Conservation (phyloP, 2,113 vertebrate genomes). For the Electrona antarctica region DNA sequence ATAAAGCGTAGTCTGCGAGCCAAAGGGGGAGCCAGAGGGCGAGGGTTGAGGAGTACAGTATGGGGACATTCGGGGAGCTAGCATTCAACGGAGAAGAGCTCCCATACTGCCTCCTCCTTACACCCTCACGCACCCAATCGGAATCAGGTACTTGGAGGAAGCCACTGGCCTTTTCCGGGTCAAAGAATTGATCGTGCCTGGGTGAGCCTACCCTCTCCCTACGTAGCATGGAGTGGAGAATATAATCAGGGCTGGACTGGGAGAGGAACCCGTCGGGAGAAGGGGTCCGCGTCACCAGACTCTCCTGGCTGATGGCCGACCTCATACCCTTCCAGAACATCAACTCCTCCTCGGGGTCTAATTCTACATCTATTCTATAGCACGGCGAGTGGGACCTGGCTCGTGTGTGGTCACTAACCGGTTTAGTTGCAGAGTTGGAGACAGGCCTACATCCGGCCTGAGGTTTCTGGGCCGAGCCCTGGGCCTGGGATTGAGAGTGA, state of each 20-base stretch:
- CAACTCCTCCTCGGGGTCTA: slow-evolving; percentile 19
- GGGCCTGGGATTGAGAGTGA: slow-evolving; percentile 5
- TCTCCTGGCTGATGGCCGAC: slow-evolving; percentile 17
- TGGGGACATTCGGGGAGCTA: background rate
- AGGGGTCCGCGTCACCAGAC: background rate
- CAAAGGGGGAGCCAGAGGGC: slow-evolving; percentile 30
- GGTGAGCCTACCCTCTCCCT: slow-evolving; percentile 22
- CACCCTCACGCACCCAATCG: no score
- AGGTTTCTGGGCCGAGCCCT: slow-evolving; percentile 5
- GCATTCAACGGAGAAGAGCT: background rate
- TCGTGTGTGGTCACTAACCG: slow-evolving; percentile 56
- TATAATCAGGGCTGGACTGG: slow-evolving; percentile 34
- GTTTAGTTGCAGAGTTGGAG: slow-evolving; percentile 12
- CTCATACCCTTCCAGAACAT: background rate
- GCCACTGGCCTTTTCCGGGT: background rate
- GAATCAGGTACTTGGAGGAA: background rate
- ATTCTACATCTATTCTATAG: slow-evolving; percentile 66
- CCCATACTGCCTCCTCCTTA: background rate
- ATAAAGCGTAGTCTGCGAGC: slow-evolving; percentile 38
- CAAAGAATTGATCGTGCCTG: background rate
- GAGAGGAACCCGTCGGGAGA: slow-evolving; percentile 21
- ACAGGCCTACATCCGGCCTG: slow-evolving; percentile 1
- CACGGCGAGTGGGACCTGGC: slow-evolving; percentile 41
- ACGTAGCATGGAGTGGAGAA: background rate
- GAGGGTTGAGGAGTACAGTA: background rate